phyloP scores from a whole-genome alignment of 2,888 invertebrate genomes.

The Cantharis flavilabris region DNA sequence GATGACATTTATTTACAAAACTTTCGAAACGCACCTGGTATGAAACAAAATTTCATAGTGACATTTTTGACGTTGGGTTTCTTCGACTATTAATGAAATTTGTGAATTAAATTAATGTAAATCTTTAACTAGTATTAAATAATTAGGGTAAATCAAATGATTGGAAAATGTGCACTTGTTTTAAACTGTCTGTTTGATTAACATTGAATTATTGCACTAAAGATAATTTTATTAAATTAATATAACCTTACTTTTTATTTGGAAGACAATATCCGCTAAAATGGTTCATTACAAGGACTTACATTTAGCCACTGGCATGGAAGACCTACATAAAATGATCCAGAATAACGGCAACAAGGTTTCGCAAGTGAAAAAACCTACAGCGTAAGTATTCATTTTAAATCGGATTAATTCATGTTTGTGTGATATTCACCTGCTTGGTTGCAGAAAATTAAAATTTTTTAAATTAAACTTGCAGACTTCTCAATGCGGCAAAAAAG shows the following conservation, averaged over 20 bases:
- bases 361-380: not conserved
- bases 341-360: not conserved
- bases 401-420: not conserved
- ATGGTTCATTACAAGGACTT: not conserved
- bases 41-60: too few species aligned
- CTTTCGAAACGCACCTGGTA: too few species aligned
- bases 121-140: not conserved
- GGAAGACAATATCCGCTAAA: not conserved
- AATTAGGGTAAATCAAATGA: not conserved
- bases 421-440: not conserved
- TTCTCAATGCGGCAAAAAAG: slow-evolving; percentile 64
- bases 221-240: not conserved
- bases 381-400: not conserved
- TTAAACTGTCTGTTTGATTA: not conserved
- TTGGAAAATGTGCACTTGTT: not conserved
- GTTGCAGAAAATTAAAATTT: not conserved
- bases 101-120: not conserved
- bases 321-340: not conserved
- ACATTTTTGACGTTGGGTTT: too few species aligned
- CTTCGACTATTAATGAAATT: not conserved
- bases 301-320: not conserved
- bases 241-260: not conserved
- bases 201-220: not conserved
- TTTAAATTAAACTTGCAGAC: slow-evolving; percentile 51
- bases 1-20: too few species aligned